phyloP scores from a whole-genome alignment of 2,113 vertebrate genomes.

The Corythoichthys intestinalis region DNA sequence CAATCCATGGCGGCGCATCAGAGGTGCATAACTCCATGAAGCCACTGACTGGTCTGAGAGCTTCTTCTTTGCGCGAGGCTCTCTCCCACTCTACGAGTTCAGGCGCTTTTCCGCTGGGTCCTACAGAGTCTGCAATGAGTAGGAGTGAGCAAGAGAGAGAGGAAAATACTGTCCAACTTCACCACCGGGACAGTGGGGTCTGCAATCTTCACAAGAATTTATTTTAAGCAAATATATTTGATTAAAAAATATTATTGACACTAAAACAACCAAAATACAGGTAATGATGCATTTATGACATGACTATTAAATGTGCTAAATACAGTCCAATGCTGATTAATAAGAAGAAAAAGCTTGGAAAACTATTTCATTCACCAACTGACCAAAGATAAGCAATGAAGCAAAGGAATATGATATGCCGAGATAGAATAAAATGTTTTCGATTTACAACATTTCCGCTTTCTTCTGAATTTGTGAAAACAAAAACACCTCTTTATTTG shows the following conservation, averaged over 20 bases:
- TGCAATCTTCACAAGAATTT: background rate
- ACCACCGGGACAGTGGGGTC: background rate
- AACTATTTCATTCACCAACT: too few species aligned
- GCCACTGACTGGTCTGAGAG: constrained; percentile 86
- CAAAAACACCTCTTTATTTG: too few species aligned
- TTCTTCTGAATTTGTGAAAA: too few species aligned
- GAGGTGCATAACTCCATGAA: constrained; percentile 88
- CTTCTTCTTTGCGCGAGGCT: constrained; percentile 55
- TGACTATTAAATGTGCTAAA: background rate
- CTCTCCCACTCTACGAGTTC: constrained; percentile 52
- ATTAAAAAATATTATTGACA: background rate
- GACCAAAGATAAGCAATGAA: too few species aligned
- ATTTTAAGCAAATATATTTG: background rate
- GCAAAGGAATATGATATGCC: too few species aligned
- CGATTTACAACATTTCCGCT: too few species aligned
- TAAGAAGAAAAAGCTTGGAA: background rate
- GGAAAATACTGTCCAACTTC: background rate
- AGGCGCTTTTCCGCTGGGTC: constrained; percentile 73
- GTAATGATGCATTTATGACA: background rate
- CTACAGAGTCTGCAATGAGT: constrained; percentile 56
- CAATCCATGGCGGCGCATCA: constrained; percentile 89
- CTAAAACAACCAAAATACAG: background rate
- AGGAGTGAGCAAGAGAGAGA: constrained; percentile 1
- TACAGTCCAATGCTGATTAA: background rate
- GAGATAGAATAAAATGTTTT: too few species aligned